Percentiles rank a stretch among this genome's conserved stretches.
These are phyloP conservation scores for Anneissia japonica DNA, from an alignment of 35 echinoderm and acorn worm genomes.

Conservation along the genomic window DNA sequence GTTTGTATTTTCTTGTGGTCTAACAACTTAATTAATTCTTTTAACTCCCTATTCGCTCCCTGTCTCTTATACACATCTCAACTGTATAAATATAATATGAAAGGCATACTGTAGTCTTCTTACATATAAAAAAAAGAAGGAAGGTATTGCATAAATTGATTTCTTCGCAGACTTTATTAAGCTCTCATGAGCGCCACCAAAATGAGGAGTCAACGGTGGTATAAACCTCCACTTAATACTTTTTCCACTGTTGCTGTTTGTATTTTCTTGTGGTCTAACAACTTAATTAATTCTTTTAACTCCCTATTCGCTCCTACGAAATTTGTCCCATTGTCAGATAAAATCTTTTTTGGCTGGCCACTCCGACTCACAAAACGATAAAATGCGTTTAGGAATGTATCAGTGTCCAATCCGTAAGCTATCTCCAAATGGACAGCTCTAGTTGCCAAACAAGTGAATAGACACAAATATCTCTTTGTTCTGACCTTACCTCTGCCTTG, in stretches of 20 bases:
- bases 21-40: no score
- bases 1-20: no score
- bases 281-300: not conserved
- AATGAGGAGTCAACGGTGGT: constrained; percentile 14
- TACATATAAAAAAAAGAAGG: no score
- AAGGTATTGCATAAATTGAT: constrained; percentile 21
- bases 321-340: constrained; percentile 30
- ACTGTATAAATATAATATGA: no score
- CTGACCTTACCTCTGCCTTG: not conserved
- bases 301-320: constrained; percentile 14
- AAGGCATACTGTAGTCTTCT: no score
- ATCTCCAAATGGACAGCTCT: not conserved
- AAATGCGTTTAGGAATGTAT: not conserved
- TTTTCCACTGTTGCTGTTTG: not conserved
- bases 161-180: constrained; percentile 18
- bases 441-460: not conserved
- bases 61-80: no score
- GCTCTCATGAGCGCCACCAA: constrained; percentile 30
- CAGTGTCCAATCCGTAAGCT: not conserved
- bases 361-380: not conserved
- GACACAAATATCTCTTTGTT: not conserved
- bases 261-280: not conserved
- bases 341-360: not conserved
- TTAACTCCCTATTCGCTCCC: no score
- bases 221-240: constrained; percentile 9